Evolutionary conservation across 2,113 vertebrate species (phyloP).

Genomic region (Cinclus cinclus): DNA sequence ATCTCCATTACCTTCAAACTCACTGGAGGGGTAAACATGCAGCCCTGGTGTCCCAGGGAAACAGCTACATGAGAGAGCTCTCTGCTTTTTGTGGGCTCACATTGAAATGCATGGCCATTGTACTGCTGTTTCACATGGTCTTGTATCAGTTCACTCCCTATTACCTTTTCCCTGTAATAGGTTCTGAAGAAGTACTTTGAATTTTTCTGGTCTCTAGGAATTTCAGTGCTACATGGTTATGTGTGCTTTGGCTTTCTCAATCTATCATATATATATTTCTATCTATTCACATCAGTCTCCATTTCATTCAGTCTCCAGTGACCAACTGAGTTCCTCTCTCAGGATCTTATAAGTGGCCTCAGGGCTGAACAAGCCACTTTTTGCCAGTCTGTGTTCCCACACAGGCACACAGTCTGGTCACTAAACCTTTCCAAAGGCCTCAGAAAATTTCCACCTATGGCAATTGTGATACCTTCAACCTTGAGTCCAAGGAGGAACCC

Average conservation of each 20-base stretch:
- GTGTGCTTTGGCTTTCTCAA: slow-evolving; percentile 19
- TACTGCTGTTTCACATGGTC: background rate
- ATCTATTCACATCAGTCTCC: background rate
- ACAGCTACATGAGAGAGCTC: background rate
- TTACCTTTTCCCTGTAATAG: background rate
- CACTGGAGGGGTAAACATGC: background rate
- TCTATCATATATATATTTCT: background rate
- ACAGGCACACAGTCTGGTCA: background rate
- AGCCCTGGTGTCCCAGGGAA: background rate
- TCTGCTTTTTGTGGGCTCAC: background rate
- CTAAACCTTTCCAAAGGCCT: background rate
- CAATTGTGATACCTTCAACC: background rate
- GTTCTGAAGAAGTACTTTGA: background rate
- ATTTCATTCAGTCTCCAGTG: background rate
- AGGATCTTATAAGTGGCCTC: background rate
- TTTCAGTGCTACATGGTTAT: background rate
- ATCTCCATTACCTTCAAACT: background rate
- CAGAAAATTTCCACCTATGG: background rate
- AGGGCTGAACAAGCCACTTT: background rate
- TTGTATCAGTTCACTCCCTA: background rate
- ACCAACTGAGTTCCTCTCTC: background rate
- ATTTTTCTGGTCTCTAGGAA: background rate
- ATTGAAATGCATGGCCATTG: background rate
- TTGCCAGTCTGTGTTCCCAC: background rate
- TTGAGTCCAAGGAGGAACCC: background rate